Conservation (phyloP, 1,140 invertebrate genomes). For the Danaus plexippus region DNA sequence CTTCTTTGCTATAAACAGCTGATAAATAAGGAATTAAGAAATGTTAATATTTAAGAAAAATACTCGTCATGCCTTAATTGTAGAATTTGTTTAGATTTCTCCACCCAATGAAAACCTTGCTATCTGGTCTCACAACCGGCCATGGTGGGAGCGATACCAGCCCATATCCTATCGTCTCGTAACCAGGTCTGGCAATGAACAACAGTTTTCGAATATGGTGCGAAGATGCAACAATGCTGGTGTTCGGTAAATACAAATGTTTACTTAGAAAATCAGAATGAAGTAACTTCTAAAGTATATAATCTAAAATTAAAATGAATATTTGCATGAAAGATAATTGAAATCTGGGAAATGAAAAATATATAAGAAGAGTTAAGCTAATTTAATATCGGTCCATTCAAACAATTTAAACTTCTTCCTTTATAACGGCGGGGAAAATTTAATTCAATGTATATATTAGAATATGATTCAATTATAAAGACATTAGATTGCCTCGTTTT, state of each 20-base stretch:
- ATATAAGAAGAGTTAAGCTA: too few species aligned
- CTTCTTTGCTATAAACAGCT: too few species aligned
- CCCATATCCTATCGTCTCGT: constrained; percentile 85
- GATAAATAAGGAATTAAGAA: too few species aligned
- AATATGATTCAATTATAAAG: constrained; percentile 3
- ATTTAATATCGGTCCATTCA: too few species aligned
- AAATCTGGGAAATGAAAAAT: too few species aligned
- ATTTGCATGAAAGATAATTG: too few species aligned
- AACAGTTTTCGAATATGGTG: constrained; percentile 83
- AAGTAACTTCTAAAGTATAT: too few species aligned
- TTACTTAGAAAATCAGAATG: too few species aligned
- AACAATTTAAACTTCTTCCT: too few species aligned
- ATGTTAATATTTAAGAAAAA: too few species aligned
- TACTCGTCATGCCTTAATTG: background rate
- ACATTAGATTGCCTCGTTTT: background rate
- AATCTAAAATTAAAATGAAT: too few species aligned
- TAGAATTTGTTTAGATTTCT: constrained; percentile 57
- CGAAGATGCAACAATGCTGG: constrained; percentile 80
- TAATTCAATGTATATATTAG: background rate
- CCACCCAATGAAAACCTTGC: constrained; percentile 74
- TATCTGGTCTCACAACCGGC: constrained; percentile 70
- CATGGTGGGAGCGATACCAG: constrained; percentile 90
- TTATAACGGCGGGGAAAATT: background rate
- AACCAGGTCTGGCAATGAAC: constrained; percentile 83
- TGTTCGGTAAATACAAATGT: constrained; percentile 61